Percentiles rank a stretch among this genome's conserved stretches.
phyloP scores from a whole-genome alignment of 2,113 vertebrate species.

The Sprattus sprattus region DNA sequence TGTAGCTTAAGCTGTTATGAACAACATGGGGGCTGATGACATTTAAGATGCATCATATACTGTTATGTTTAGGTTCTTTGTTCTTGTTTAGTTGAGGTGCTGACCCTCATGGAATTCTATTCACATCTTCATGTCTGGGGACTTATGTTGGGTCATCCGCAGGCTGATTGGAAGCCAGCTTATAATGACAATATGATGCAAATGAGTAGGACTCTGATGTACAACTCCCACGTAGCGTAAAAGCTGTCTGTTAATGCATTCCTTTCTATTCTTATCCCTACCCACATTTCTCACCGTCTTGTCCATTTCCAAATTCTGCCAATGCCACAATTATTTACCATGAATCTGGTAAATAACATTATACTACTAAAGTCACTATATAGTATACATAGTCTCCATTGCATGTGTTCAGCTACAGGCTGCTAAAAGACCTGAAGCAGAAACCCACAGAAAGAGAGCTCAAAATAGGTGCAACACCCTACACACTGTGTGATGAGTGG shows the following conservation, averaged over 20 bases:
- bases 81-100: neutral
- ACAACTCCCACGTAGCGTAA: no score
- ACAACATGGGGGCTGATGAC: neutral
- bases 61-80: neutral
- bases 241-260: no score
- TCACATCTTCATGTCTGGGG: neutral
- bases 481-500: neutral
- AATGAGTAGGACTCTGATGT: no score
- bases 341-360: no score
- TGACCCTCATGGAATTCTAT: neutral
- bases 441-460: neutral
- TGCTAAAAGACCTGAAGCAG: neutral
- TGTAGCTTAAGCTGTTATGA: neutral
- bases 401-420: neutral
- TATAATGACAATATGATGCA: no score
- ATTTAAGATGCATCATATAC: neutral
- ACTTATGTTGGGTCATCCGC: neutral
- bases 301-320: no score
- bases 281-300: no score
- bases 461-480: neutral
- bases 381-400: no score
- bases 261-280: no score
- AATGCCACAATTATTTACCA: no score
- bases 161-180: neutral
- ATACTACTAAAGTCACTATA: no score